Conservation (phyloP, 2,797 vertebrate genomes). For the Gymnopithys bicolor region DNA sequence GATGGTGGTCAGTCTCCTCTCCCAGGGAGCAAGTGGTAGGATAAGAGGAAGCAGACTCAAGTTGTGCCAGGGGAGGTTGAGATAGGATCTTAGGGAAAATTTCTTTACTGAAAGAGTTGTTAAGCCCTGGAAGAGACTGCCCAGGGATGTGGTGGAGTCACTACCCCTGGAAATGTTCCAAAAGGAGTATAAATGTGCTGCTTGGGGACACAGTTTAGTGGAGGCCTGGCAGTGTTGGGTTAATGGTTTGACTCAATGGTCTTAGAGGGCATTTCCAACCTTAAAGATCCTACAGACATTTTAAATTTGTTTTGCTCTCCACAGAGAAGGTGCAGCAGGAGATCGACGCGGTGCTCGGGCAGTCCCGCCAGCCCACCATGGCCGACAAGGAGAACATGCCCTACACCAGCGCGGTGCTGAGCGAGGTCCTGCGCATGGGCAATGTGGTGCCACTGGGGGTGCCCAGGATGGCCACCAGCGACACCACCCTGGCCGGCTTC, state of each 20-base stretch:
- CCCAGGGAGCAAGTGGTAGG: background rate
- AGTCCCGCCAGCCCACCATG: conserved; percentile 71
- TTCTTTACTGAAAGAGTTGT: background rate
- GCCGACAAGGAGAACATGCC: conserved; percentile 81
- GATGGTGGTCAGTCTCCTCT: fast-evolving
- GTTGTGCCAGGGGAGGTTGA: background rate
- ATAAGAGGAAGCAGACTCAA: background rate
- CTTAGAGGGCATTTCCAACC: background rate
- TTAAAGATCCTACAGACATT: background rate
- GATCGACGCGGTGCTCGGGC: conserved; percentile 83
- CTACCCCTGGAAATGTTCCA: background rate
- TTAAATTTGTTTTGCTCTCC: background rate
- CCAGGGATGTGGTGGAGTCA: background rate
- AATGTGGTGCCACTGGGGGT: conserved; percentile 84
- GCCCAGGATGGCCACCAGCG: conserved; percentile 74
- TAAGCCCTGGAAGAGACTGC: background rate
- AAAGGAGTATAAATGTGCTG: background rate
- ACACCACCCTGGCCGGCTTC: conserved; percentile 81
- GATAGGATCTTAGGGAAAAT: background rate
- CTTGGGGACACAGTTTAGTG: background rate
- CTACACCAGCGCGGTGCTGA: conserved; percentile 86
- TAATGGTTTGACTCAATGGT: fast-evolving
- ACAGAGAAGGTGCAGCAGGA: conserved; percentile 87
- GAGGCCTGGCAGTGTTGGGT: background rate
- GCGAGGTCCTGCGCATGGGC: conserved; percentile 86